phyloP scores from a whole-genome alignment of 2,888 invertebrate genomes.

The Caenorhabditis auriculariae region DNA sequence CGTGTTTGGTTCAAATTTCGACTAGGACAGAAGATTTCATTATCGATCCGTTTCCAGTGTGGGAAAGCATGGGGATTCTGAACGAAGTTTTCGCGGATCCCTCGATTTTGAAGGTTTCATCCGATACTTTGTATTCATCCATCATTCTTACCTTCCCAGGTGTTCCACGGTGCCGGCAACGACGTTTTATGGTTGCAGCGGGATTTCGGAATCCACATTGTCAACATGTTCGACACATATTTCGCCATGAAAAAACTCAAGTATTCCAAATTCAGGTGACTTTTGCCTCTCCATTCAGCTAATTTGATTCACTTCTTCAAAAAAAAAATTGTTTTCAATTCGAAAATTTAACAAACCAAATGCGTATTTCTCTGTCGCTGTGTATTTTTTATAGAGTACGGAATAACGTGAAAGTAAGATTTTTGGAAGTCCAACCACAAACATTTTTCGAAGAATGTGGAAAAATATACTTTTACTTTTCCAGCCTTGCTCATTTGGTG shows the following conservation, averaged over 20 bases:
- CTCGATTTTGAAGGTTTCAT: constrained; percentile 78
- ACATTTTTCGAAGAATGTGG: no score
- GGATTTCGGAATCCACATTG: constrained; percentile 89
- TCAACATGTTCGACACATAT: constrained; percentile 91
- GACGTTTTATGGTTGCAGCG: constrained; percentile 92
- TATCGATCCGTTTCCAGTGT: constrained; percentile 81
- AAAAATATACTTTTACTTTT: no score
- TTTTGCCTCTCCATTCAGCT: no score
- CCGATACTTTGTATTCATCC: not conserved
- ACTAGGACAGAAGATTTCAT: constrained; percentile 79
- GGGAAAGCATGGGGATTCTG: constrained; percentile 79
- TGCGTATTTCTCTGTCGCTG: no score
- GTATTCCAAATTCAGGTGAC: constrained; percentile 30
- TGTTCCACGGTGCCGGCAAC: constrained; percentile 85
- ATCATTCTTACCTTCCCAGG: constrained; percentile 69
- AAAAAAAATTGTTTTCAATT: not conserved
- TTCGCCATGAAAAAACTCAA: constrained; percentile 44
- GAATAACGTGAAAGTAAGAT: no score
- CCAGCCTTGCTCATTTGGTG: constrained; percentile 75
- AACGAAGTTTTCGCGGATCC: constrained; percentile 89
- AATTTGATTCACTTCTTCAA: no score
- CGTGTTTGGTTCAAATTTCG: constrained; percentile 92
- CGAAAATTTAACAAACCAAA: no score
- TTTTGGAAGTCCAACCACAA: no score
- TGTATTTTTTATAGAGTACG: no score